A percentile compares a stretch with the other conserved stretches of the same genome.
Conservation (phyloP, 2,113 vertebrate species). For the Platycercus adscitus region DNA sequence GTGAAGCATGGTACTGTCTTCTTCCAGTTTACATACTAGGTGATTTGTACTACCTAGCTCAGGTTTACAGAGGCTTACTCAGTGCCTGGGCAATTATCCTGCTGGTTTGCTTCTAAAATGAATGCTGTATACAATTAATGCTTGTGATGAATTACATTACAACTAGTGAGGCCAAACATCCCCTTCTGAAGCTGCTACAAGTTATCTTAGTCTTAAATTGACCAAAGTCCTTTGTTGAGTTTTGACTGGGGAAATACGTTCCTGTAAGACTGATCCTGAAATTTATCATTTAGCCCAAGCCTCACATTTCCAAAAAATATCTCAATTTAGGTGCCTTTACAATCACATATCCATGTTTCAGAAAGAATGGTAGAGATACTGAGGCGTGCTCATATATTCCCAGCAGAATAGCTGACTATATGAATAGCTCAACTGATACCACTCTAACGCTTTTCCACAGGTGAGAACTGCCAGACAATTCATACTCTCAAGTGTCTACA, state of each 20-base stretch:
- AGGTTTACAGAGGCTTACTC: neutral
- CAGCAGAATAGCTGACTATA: neutral
- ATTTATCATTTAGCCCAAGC: neutral
- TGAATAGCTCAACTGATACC: neutral
- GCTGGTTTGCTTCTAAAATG: neutral
- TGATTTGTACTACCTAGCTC: neutral
- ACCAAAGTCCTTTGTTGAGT: fast-evolving
- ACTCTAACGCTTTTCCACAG: neutral
- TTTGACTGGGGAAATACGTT: neutral
- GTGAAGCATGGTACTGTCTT: neutral
- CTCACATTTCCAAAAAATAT: neutral
- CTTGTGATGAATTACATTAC: neutral
- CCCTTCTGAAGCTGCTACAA: neutral
- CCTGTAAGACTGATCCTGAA: neutral
- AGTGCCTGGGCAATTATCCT: neutral
- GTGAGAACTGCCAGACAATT: neutral
- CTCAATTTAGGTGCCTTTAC: neutral
- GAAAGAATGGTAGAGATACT: neutral
- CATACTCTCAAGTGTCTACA: neutral
- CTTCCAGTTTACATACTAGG: neutral
- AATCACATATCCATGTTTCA: neutral
- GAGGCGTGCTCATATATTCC: neutral
- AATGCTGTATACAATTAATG: neutral
- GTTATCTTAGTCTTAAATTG: neutral
- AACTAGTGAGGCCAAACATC: neutral